Percentiles rank a stretch among this genome's conserved stretches.
These are phyloP conservation scores for Noctua fimbriata DNA, from an alignment of 2,888 invertebrate species.

Conservation along the genomic window DNA sequence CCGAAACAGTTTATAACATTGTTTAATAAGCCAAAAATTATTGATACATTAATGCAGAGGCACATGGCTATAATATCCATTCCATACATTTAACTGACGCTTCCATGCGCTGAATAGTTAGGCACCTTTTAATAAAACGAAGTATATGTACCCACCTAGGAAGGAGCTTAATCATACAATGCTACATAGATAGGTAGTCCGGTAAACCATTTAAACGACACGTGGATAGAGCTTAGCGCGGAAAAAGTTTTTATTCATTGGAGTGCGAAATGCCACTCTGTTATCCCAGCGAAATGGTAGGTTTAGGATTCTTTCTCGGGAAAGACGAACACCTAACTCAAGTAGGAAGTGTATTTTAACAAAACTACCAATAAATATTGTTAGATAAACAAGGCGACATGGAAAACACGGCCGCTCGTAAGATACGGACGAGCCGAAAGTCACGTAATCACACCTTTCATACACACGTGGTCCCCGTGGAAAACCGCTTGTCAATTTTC, in stretches of 20 bases:
- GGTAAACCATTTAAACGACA: not conserved
- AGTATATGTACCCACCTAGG: not conserved
- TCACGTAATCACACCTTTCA: slow-evolving; percentile 32
- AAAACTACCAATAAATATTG: slow-evolving; percentile 21
- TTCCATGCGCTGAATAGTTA: not conserved
- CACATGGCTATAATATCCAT: not conserved
- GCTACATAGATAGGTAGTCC: not conserved
- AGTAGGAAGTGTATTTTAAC: not conserved
- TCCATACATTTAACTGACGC: not conserved
- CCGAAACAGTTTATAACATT: not conserved
- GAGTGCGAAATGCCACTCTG: not conserved
- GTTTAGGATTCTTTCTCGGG: not conserved
- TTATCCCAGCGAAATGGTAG: not conserved
- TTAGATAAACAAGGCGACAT: slow-evolving; percentile 21
- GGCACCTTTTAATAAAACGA: not conserved
- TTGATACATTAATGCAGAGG: not conserved
- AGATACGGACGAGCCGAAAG: slow-evolving; percentile 26
- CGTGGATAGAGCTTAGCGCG: not conserved
- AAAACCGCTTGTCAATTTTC: slow-evolving; percentile 1
- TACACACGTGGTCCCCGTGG: slow-evolving; percentile 6
- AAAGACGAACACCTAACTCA: not conserved
- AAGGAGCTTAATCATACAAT: not conserved
- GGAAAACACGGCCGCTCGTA: slow-evolving; percentile 7
- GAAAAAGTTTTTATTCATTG: slow-evolving; percentile 10
- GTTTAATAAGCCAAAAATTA: not conserved